These are phyloP conservation scores for Myotis pilosus DNA, from an alignment of 2,797 vertebrate genomes.

Conservation along the genomic window DNA sequence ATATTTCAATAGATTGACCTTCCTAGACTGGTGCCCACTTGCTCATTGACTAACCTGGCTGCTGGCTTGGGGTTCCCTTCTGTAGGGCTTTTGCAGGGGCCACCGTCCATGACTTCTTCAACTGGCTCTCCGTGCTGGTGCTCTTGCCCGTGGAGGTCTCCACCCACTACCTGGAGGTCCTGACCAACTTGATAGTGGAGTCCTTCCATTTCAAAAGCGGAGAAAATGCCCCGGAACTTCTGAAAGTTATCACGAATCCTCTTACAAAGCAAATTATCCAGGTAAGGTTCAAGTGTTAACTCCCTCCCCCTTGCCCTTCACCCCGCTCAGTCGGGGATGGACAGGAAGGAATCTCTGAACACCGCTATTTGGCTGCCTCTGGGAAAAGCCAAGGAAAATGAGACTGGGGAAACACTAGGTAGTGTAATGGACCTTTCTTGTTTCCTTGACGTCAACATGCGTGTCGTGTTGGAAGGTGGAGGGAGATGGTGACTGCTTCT, in stretches of 20 bases:
- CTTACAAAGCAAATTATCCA: constrained; percentile 94
- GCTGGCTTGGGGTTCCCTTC: neutral
- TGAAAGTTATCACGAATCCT: constrained; percentile 97
- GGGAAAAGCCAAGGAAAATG: neutral
- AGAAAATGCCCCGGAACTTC: constrained; percentile 92
- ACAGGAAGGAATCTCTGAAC: accelerated
- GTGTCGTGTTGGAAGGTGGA: neutral
- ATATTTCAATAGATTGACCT: neutral
- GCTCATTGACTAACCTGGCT: neutral
- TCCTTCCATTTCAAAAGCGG: constrained; percentile 92
- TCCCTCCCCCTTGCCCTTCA: accelerated
- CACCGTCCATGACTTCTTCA: constrained; percentile 98
- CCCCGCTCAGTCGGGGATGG: accelerated
- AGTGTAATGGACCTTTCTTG: neutral
- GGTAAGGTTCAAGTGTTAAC: constrained; percentile 73
- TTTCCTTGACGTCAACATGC: neutral
- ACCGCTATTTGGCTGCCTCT: neutral
- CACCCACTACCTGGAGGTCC: constrained; percentile 88
- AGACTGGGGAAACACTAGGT: accelerated
- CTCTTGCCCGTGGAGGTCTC: constrained; percentile 92
- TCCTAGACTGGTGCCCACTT: accelerated
- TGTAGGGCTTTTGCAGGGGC: constrained; percentile 95
- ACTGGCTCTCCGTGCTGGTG: constrained; percentile 95
- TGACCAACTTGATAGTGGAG: constrained; percentile 88
- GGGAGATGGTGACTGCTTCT: neutral